A percentile compares a stretch with the other conserved stretches of the same genome.
Conservation (phyloP, 2,797 vertebrate species). For the Pseudochirops cupreus region DNA sequence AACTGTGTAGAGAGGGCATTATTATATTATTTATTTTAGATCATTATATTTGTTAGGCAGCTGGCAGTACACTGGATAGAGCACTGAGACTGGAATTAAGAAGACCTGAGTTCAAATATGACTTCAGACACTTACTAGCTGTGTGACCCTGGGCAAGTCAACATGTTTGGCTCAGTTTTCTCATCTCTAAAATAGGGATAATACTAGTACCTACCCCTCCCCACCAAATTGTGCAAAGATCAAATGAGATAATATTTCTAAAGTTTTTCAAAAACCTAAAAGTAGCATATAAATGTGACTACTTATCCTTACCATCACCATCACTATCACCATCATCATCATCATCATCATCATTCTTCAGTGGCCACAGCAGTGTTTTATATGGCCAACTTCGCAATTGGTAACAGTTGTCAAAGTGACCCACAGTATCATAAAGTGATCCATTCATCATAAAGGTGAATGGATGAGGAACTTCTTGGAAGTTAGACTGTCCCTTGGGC, state of each 20-base stretch:
- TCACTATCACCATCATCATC: too few species aligned
- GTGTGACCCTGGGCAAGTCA: neutral
- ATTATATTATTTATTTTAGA: neutral
- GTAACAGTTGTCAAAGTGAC: neutral
- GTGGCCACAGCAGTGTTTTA: neutral
- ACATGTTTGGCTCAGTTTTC: neutral
- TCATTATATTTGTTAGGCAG: neutral
- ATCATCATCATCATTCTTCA: neutral
- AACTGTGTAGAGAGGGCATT: neutral
- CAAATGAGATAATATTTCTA: neutral
- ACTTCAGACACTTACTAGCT: neutral
- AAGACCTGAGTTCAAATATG: neutral
- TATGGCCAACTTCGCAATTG: neutral
- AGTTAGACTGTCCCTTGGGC: neutral
- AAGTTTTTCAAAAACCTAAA: neutral
- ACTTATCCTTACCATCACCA: neutral
- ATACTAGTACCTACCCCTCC: neutral
- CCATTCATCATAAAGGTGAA: neutral
- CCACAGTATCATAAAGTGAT: neutral
- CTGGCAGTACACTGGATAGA: neutral
- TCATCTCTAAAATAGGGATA: neutral
- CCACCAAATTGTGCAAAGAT: neutral
- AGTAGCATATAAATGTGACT: neutral
- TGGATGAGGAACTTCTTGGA: neutral
- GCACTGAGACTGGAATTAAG: neutral